A percentile compares a stretch with the other conserved stretches of the same genome.
Conservation (phyloP, 2,797 vertebrate species). For the Sternotherus odoratus region DNA sequence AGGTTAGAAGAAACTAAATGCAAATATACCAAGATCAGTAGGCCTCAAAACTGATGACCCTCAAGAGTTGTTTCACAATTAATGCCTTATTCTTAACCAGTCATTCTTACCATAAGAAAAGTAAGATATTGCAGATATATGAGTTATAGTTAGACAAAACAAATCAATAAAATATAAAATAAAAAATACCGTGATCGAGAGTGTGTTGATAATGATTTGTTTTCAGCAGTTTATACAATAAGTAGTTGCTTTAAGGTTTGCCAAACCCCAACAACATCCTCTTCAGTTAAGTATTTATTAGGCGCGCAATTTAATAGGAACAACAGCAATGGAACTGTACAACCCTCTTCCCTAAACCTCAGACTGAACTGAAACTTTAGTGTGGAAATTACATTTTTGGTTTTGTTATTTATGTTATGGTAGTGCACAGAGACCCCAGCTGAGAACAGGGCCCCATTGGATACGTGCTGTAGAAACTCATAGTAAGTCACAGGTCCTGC, state of each 20-base stretch:
- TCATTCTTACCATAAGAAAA: slow-evolving; percentile 25
- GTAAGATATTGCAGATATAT: slow-evolving; percentile 49
- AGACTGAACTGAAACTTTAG: not conserved
- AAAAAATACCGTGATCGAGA: slow-evolving; percentile 10
- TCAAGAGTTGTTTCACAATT: slow-evolving; percentile 4
- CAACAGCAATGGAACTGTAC: not conserved
- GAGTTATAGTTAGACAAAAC: slow-evolving; percentile 18
- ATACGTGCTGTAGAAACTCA: not conserved
- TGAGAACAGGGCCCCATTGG: not conserved
- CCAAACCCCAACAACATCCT: not conserved
- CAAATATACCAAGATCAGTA: slow-evolving; percentile 14
- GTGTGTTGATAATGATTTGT: slow-evolving; percentile 29
- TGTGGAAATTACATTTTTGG: not conserved
- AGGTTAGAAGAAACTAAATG: slow-evolving; percentile 35
- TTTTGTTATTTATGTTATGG: not conserved
- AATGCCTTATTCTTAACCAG: slow-evolving; percentile 44
- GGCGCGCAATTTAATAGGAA: not conserved
- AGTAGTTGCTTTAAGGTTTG: slow-evolving; percentile 9
- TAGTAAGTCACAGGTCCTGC: not conserved
- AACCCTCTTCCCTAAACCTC: not conserved
- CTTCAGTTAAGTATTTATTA: not conserved
- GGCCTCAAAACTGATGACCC: slow-evolving; percentile 27
- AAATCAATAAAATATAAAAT: slow-evolving; percentile 5
- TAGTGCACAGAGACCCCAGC: not conserved
- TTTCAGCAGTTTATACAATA: slow-evolving; percentile 24